Base-by-base conservation (phyloP, 92 coral and sea anemone species). In the Desmophyllum pertusum region DNA sequence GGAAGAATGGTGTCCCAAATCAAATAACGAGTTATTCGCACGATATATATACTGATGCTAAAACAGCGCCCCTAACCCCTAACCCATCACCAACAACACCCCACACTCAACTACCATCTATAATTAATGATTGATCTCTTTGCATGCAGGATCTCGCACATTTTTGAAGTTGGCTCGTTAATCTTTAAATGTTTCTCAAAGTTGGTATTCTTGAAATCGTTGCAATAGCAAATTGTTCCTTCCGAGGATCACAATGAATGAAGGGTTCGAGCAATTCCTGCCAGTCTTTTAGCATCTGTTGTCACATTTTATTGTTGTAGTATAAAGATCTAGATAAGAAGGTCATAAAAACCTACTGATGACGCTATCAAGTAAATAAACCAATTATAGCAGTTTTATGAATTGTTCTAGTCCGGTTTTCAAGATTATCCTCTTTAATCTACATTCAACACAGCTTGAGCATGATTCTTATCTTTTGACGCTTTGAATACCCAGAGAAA, bases 171-270 rank as follows among this genome's bases (percentile, higher is more conserved):
- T 59, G 7, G 65, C 9, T 9, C 9, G 65, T 59, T 59, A 4
- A 23, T 67, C 73, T 36, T 7, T 35, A 36, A 21, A 67, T 33
- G 36, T 67, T 43, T 67, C 25, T 36, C 15, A 37, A 43, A 36
- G 73, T 38, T 67, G 29, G 35, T 67, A 35, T 36, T 19, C 73
- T 33, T 67, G 42, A 67, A 67, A 67, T 67, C 36, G 73, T 67
- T 67, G 73, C 45, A 67, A 18, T 36, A 18, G 18, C 29, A 67
- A 35, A 36, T n/a, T 6, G 42, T 33, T 4, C 73, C n/a, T 33
- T 35, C 1, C 73, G n/a, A 36, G 25, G 42, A 67, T 33, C 25
- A 37, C 10, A 19, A 18, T 35, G 42, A 67, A 35, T 33, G 42
- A 35, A 67, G 45, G 1, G 5, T 67, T 67, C 25, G 36, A 15